Percentiles rank a stretch among this genome's conserved stretches.
Conservation (phyloP, 2,113 vertebrate genomes). For the Notothenia rossii region DNA sequence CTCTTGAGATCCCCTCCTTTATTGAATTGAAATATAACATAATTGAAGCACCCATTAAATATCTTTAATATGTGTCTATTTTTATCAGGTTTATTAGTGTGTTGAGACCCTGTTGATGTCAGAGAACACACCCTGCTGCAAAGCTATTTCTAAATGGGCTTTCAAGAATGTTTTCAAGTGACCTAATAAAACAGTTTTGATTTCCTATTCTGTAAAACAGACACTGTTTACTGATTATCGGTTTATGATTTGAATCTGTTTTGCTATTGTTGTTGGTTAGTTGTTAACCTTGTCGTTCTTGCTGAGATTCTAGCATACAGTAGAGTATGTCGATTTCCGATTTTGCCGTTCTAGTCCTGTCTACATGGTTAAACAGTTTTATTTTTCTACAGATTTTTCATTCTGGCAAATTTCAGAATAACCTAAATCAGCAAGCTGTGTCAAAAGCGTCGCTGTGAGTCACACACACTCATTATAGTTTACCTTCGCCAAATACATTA, state of each 20-base stretch:
- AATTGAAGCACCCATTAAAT: background rate
- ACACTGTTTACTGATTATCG: too few species aligned
- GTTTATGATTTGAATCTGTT: too few species aligned
- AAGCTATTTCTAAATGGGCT: background rate
- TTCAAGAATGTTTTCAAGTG: background rate
- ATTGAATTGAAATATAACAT: background rate
- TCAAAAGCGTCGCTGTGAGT: too few species aligned
- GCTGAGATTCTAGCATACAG: background rate
- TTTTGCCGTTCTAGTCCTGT: too few species aligned
- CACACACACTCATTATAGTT: too few species aligned
- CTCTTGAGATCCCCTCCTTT: background rate
- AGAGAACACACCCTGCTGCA: background rate
- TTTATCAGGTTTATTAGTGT: background rate
- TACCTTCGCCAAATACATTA: too few species aligned
- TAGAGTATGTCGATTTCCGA: too few species aligned
- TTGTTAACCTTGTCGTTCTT: background rate
- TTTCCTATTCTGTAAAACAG: background rate
- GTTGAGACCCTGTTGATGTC: background rate
- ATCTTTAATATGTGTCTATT: background rate
- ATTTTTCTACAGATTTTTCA: too few species aligned
- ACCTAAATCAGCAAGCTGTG: too few species aligned
- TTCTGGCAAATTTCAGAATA: too few species aligned
- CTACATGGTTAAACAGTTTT: too few species aligned
- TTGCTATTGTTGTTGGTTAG: too few species aligned
- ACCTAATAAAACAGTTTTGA: background rate